Evolutionary conservation across 2,888 invertebrate species (phyloP).

Genomic region (Choreutis nemorana): DNA sequence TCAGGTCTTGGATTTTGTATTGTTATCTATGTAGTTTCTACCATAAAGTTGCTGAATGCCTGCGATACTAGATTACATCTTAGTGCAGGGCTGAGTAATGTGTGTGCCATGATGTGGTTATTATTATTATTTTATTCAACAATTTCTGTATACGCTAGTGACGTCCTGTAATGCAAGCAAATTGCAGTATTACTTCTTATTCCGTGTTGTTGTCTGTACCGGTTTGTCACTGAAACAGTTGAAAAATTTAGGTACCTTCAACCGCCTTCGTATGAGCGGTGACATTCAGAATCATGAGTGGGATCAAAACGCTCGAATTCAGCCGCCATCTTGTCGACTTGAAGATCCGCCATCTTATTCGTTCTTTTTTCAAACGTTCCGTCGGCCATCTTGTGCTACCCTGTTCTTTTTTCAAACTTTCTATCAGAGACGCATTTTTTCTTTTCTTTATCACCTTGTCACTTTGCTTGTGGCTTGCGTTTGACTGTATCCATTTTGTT

Average conservation of each 20-base stretch:
- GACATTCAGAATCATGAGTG: constrained; percentile 41
- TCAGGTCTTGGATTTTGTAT: too few species aligned
- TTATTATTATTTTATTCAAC: too few species aligned
- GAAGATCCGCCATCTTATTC: constrained; percentile 18
- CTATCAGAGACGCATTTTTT: constrained; percentile 7
- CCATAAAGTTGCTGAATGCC: too few species aligned
- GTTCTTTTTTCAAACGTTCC: constrained; percentile 2
- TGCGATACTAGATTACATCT: too few species aligned
- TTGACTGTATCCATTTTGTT: not conserved
- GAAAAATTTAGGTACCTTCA: constrained; percentile 33
- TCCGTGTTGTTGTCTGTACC: too few species aligned
- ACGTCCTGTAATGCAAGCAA: too few species aligned
- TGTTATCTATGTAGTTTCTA: too few species aligned
- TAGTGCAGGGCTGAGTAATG: too few species aligned
- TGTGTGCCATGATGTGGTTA: too few species aligned
- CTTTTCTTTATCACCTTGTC: constrained; percentile 14
- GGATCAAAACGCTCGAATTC: constrained; percentile 27
- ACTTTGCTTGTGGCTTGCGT: constrained; percentile 4
- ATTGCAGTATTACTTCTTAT: too few species aligned
- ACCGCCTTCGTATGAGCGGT: constrained; percentile 27
- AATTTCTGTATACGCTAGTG: too few species aligned
- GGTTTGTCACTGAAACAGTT: too few species aligned
- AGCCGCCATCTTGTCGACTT: constrained; percentile 32
- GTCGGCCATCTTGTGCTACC: constrained; percentile 16
- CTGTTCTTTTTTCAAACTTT: constrained; percentile 8